These are phyloP conservation scores for Condylostylus longicornis DNA, from an alignment of 1,140 invertebrate genomes.

Conservation along the genomic window DNA sequence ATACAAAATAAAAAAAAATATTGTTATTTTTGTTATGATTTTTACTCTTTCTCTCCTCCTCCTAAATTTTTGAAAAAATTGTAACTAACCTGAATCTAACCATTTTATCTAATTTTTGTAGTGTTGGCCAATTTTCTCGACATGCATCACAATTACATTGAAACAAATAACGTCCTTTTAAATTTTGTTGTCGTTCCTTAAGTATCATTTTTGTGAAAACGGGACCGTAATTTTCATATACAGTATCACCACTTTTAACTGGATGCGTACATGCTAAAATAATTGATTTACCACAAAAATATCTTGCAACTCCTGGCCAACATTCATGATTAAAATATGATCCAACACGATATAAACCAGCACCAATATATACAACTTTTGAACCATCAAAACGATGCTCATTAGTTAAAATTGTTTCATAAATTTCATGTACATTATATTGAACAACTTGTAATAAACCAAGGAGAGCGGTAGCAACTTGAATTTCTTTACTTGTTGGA, in stretches of 20 bases:
- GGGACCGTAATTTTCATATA: constrained; percentile 77
- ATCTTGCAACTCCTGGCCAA: constrained; percentile 62
- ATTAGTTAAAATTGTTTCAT: constrained; percentile 44
- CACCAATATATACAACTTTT: constrained; percentile 49
- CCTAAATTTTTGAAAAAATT: constrained; percentile 1
- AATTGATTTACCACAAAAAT: constrained; percentile 58
- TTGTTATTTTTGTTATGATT: no score
- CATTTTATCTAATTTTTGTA: constrained; percentile 42
- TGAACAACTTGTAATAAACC: constrained; percentile 65
- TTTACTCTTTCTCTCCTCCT: no score
- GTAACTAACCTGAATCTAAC: constrained; percentile 23
- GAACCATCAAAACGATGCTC: constrained; percentile 38
- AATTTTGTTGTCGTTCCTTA: constrained; percentile 44
- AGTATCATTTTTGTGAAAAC: constrained; percentile 50
- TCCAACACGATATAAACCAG: constrained; percentile 63
- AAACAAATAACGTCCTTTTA: constrained; percentile 67
- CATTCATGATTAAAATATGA: constrained; percentile 82
- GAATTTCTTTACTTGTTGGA: constrained; percentile 37
- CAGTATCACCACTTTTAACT: constrained; percentile 44
- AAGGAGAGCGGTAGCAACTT: constrained; percentile 47
- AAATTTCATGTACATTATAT: constrained; percentile 84
- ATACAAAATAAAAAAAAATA: no score
- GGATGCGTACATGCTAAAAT: constrained; percentile 51
- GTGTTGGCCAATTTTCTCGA: constrained; percentile 55
- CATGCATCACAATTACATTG: constrained; percentile 60